Conservation (phyloP, 2,113 vertebrate species). For the Cryptomyrus ogoouensis region DNA sequence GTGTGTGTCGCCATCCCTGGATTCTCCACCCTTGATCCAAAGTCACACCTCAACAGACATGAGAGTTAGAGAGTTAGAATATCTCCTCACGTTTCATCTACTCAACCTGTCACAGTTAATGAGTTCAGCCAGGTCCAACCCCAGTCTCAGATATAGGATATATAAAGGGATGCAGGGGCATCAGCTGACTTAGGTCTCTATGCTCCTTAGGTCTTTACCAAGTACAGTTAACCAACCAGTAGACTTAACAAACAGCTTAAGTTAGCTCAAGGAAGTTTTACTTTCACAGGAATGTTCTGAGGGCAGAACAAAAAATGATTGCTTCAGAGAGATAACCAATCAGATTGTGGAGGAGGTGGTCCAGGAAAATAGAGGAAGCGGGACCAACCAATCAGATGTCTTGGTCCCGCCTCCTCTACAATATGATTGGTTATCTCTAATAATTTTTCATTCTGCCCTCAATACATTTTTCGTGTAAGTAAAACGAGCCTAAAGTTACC, state of each 20-base stretch:
- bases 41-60: background rate
- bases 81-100: background rate
- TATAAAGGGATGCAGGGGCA: background rate
- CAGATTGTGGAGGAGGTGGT: too few relatives aligned
- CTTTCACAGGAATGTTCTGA: too few relatives aligned
- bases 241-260: background rate
- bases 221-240: background rate
- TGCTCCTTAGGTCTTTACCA: background rate
- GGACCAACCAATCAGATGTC: too few relatives aligned
- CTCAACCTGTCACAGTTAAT: background rate
- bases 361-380: too few relatives aligned
- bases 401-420: too few relatives aligned
- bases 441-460: too few relatives aligned
- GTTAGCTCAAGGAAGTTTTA: background rate
- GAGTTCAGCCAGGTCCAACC: background rate
- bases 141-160: background rate
- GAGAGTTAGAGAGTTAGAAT: background rate
- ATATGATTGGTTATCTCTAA: too few relatives aligned
- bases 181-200: background rate
- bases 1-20: background rate
- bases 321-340: too few relatives aligned
- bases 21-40: background rate
- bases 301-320: too few relatives aligned
- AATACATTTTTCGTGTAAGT: too few relatives aligned
- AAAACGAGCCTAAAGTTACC: background rate